Base-by-base conservation (phyloP, 2,113 vertebrate species). In the Tonatia bakeri region DNA sequence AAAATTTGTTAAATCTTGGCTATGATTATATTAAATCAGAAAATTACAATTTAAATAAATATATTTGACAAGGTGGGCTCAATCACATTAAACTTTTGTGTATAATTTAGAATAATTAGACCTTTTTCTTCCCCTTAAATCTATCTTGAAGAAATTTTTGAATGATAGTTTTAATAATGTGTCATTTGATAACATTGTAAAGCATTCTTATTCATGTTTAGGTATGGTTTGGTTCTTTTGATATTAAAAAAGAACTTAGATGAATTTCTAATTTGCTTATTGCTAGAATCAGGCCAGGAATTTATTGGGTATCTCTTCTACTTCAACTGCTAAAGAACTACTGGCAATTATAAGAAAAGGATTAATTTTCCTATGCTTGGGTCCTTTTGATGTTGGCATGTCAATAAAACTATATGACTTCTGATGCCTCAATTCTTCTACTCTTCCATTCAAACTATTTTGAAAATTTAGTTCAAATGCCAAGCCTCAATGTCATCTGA, bases 31-130 rank as follows among this genome's bases (percentile, higher is more conserved):
- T 73, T 61, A 91, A 54, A 65, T 93, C 33, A 91, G 26, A 90
- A 4, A 91, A 91, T 65, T 91, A 54, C n/a, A 72, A 52, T 82
- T 91, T 84, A 64, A 95, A 83, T 81, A 88, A 91, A 84, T 50
- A 83, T 26, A 5, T 91, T 65, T 38, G 45, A 83, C 45, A 83
- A 31, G 12, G 17, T 76, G 28, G 59, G 22, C 84, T 82, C 82
- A 83, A 70, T 73, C 73, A 69, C 40, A 15, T 75, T 79, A 94
- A 88, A 79, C 20, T 36, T 84, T 80, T 67, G 24, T 76, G 50
- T 45, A 79, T 85, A 67, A 73, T 83, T 93, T 80, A 65, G 64
- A 79, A 72, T 52, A 91, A 70, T 43, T 59, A 94, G 64, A 52
- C 19, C 20, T 87, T 47, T 86, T 96, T 52, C 31, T 83, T 77